Base-by-base conservation (phyloP, 1,140 invertebrate genomes). In the Pachypsylla venusta region DNA sequence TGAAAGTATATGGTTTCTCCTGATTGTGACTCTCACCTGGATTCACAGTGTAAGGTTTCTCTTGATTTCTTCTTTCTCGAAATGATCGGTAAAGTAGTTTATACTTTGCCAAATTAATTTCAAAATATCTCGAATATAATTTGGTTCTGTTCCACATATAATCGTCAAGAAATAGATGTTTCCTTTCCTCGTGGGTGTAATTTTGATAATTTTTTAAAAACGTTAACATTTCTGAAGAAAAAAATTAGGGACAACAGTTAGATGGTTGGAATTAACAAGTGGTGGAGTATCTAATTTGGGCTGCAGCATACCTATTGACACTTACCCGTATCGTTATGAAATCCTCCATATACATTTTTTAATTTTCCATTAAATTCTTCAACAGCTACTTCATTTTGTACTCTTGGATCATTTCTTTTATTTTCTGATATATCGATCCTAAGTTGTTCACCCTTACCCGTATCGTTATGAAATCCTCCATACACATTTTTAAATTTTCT, bases 261-360 rank as follows among this genome's bases (percentile, higher is more conserved):
- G n/a, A n/a, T n/a, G n/a, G n/a, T n/a, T n/a, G n/a, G n/a, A n/a
- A n/a, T n/a, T n/a, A n/a, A n/a, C n/a, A n/a, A n/a, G n/a, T n/a
- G n/a, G n/a, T n/a, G n/a, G n/a, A n/a, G n/a, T n/a, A n/a, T n/a
- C n/a, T n/a, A n/a, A n/a, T n/a, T n/a, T n/a, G n/a, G n/a, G n/a
- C n/a, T n/a, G n/a, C n/a, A n/a, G n/a, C n/a, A n/a, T n/a, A n/a
- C n/a, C n/a, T n/a, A n/a, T n/a, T n/a, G n/a, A n/a, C n/a, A n/a
- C 42, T 48, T 48, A 48, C 42, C 42, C 4, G 42, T 19, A n/a
- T 48, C 42, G 42, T 48, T 48, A 22, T 48, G 42, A 19, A 48
- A 48, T 7, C 42, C 42, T 7, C 42, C 42, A 48, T 19, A 48
- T 22, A 48, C 42, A 19, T 48, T 48, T 22, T 48, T 48, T n/a